Evolutionary conservation across 2,888 invertebrate genomes (phyloP).

Genomic region (Colletes collaris): DNA sequence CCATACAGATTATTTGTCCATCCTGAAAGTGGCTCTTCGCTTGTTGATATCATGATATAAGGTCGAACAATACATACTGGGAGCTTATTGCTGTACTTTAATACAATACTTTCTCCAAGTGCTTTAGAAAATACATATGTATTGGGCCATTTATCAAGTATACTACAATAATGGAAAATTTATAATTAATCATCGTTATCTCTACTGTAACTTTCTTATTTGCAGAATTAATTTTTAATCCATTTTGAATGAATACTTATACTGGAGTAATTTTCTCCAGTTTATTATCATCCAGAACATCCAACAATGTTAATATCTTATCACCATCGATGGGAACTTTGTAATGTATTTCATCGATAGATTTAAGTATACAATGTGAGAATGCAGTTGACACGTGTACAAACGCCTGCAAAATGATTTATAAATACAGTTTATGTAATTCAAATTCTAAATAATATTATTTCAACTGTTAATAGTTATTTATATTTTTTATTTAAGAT

Average conservation of each 20-base stretch:
- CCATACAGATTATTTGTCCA: conserved; percentile 91
- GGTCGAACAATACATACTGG: conserved; percentile 89
- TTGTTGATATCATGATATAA: conserved; percentile 84
- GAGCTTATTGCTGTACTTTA: conserved; percentile 84
- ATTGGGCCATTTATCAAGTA: conserved; percentile 86
- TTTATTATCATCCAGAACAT: conserved; percentile 74
- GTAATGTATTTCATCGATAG: conserved; percentile 79
- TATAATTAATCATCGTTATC: not conserved
- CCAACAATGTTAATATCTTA: conserved; percentile 72
- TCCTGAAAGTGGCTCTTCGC: conserved; percentile 83
- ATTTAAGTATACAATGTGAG: conserved; percentile 73
- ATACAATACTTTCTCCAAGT: conserved; percentile 87
- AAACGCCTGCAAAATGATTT: conserved; percentile 72
- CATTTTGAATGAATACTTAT: conserved; percentile 64
- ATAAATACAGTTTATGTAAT: not conserved
- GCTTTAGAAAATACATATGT: conserved; percentile 90
- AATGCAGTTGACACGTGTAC: conserved; percentile 81
- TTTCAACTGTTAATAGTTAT: not conserved
- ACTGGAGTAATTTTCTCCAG: conserved; percentile 71
- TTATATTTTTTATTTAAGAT: not conserved
- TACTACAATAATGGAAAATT: conserved; percentile 18
- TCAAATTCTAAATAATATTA: not conserved
- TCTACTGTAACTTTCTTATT: not conserved
- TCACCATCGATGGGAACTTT: conserved; percentile 73
- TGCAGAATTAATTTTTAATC: not conserved